A percentile compares a stretch with the other conserved stretches of the same genome.
phyloP scores from a whole-genome alignment of 2,113 vertebrate species.

The Haliaeetus leucogaster region DNA sequence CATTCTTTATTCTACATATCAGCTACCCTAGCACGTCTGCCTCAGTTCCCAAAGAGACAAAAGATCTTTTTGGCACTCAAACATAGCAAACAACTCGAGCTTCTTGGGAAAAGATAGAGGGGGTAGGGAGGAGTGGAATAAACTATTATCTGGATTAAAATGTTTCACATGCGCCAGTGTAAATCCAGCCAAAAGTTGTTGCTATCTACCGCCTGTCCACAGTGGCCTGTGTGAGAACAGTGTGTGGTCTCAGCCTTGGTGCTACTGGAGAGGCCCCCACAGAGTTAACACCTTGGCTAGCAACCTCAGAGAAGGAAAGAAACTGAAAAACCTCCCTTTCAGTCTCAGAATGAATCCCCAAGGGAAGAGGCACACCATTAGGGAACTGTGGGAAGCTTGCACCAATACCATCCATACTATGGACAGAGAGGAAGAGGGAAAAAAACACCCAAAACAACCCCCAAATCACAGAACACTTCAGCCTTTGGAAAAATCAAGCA shows the following conservation, averaged over 20 bases:
- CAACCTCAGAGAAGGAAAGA: background rate
- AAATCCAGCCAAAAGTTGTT: background rate
- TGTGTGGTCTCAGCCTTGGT: background rate
- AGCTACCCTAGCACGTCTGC: slow-evolving; percentile 67
- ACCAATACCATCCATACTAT: background rate
- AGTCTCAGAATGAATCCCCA: background rate
- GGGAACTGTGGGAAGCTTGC: background rate
- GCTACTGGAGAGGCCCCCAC: background rate
- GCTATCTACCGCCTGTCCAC: background rate
- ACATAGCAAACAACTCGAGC: slow-evolving; percentile 41
- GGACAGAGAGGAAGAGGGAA: background rate
- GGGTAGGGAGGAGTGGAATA: slow-evolving; percentile 3
- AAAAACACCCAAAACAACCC: background rate
- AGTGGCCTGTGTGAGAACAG: background rate
- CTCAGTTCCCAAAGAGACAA: slow-evolving; percentile 65
- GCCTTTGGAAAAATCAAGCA: background rate
- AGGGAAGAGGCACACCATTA: background rate
- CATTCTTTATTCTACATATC: slow-evolving; percentile 48
- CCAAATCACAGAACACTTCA: background rate
- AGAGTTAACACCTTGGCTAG: background rate
- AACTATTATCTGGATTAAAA: background rate
- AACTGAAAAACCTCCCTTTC: background rate
- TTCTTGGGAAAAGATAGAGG: slow-evolving; percentile 33
- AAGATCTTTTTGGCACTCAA: slow-evolving; percentile 63
- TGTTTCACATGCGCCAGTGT: background rate